Percentiles rank a stretch among this genome's conserved stretches.
Evolutionary conservation across 1,140 invertebrate species (phyloP).

Genomic region (Pseudomyrmex pallidus): DNA sequence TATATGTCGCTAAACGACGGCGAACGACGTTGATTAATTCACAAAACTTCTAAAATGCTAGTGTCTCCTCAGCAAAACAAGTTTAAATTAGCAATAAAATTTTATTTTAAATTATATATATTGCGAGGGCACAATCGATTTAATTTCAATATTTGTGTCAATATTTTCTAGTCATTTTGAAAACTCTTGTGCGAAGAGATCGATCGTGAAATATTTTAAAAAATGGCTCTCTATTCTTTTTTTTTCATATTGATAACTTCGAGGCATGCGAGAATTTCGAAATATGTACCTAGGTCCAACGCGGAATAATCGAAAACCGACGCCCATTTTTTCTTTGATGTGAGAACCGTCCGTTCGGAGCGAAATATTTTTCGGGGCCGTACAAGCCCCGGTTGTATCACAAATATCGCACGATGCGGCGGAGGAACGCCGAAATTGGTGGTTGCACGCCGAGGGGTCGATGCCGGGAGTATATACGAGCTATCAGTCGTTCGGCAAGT

Average conservation of each 20-base stretch:
- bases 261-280: background rate
- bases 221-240: background rate
- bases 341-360: background rate
- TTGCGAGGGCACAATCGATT: too few relatives aligned
- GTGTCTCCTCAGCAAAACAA: too few relatives aligned
- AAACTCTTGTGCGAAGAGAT: conserved; percentile 1
- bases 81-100: too few relatives aligned
- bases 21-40: background rate
- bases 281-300: background rate
- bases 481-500: conserved; percentile 29
- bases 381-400: conserved; percentile 15
- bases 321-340: background rate
- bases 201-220: background rate
- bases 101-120: too few relatives aligned
- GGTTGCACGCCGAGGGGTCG: conserved; percentile 39
- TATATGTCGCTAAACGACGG: background rate
- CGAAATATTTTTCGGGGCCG: conserved; percentile 26
- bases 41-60: too few relatives aligned
- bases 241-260: background rate
- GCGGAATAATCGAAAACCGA: background rate
- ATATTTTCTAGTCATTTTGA: conserved; percentile 17
- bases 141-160: background rate
- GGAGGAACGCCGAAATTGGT: conserved; percentile 36
- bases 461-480: conserved; percentile 37
- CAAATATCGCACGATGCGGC: conserved; percentile 25